A percentile compares a stretch with the other conserved stretches of the same genome.
phyloP scores from a whole-genome alignment of 2,113 vertebrate species.

The Dromaius novaehollandiae region DNA sequence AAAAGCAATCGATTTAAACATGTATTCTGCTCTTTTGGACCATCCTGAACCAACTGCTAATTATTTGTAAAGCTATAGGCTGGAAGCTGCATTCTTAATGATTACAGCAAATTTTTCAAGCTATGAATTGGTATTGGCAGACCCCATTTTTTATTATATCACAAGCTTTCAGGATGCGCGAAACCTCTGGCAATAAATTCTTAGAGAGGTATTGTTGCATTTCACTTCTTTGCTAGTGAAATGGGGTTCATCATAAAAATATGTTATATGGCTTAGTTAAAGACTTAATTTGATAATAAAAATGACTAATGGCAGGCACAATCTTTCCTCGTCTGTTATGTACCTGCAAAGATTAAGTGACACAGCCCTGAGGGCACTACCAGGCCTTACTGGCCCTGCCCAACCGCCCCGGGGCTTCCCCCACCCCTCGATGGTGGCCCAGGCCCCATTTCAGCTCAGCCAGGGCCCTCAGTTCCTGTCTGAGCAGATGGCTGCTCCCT shows the following conservation, averaged over 20 bases:
- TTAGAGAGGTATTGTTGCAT: neutral
- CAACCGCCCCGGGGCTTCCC: neutral
- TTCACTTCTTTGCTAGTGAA: neutral
- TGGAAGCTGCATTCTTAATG: neutral
- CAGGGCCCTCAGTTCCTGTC: rapidly evolving
- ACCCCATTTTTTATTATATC: neutral
- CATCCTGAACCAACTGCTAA: neutral
- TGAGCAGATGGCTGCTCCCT: no score
- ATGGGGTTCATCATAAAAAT: neutral
- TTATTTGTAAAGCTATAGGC: neutral
- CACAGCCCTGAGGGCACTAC: neutral
- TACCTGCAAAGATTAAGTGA: neutral
- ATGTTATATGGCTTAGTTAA: neutral
- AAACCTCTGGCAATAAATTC: neutral
- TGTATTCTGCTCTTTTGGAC: neutral
- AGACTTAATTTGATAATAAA: neutral
- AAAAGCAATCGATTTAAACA: neutral
- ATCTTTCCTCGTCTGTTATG: neutral
- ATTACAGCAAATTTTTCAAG: neutral
- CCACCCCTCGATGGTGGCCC: neutral
- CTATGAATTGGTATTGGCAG: neutral
- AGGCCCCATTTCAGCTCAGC: neutral
- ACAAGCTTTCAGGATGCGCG: neutral
- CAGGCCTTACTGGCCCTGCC: neutral
- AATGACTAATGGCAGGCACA: neutral